Conservation (phyloP, 2,113 vertebrate species). For the Pantherophis guttatus region DNA sequence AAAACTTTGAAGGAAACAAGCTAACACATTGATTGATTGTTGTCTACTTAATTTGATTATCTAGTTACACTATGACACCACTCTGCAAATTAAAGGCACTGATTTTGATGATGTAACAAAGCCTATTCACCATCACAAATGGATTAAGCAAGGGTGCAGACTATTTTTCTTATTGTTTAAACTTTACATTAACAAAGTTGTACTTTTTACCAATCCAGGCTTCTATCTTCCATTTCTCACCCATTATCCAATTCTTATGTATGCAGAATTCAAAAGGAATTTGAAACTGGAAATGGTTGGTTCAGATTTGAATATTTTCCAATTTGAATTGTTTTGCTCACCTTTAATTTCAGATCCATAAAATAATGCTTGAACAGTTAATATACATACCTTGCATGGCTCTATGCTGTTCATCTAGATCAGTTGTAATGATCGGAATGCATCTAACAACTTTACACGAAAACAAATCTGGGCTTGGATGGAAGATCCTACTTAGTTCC, state of each 20-base stretch:
- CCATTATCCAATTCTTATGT: not conserved
- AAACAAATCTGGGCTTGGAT: not conserved
- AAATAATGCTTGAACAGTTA: not conserved
- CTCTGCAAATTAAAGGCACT: not conserved
- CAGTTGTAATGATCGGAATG: not conserved
- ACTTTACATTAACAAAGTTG: not conserved
- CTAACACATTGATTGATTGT: not conserved
- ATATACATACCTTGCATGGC: not conserved
- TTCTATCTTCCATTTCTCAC: not conserved
- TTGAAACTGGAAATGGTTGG: not conserved
- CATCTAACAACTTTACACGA: not conserved
- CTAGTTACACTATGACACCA: not conserved
- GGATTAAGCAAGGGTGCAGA: not conserved
- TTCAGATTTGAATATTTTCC: not conserved
- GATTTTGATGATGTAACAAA: not conserved
- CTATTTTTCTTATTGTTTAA: not conserved
- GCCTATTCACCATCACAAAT: not conserved
- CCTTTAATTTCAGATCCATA: not conserved
- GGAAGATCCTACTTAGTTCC: not conserved
- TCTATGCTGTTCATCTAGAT: not conserved
- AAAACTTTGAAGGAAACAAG: not conserved
- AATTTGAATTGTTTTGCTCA: not conserved
- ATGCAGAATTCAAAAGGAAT: not conserved
- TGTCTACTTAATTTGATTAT: not conserved
- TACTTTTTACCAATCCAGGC: not conserved